Percentiles rank a stretch among this genome's conserved stretches.
phyloP scores from a whole-genome alignment of 2,888 invertebrate genomes.

The Ophion costatus region DNA sequence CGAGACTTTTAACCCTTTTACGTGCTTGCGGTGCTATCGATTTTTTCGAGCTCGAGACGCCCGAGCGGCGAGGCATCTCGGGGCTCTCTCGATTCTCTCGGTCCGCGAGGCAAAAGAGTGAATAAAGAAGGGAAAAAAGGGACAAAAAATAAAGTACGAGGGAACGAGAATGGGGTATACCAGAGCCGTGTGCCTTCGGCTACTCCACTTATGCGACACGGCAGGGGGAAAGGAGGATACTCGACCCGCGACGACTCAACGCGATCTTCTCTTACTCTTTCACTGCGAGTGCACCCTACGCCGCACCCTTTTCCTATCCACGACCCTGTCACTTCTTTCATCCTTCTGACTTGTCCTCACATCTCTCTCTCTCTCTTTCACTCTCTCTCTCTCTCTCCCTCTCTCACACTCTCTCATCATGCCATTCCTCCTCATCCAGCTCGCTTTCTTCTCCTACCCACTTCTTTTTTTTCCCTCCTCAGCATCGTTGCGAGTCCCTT shows the following conservation, averaged over 20 bases:
- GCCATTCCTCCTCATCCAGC: conserved; percentile 36
- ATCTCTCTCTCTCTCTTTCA: conserved; percentile 51
- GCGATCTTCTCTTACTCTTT: conserved; percentile 66
- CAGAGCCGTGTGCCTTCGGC: conserved; percentile 78
- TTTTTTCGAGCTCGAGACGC: conserved; percentile 82
- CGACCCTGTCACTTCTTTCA: conserved; percentile 38
- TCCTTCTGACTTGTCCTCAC: conserved; percentile 43
- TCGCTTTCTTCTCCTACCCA: conserved; percentile 36
- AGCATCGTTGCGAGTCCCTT: conserved; percentile 58
- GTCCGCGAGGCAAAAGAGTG: conserved; percentile 49
- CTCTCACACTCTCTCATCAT: conserved; percentile 63
- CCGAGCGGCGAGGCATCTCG: conserved; percentile 66
- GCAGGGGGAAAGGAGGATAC: conserved; percentile 60
- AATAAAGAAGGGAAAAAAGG: conserved; percentile 27
- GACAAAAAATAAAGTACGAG: conserved; percentile 12
- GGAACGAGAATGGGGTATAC: conserved; percentile 56
- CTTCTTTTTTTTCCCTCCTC: conserved; percentile 47
- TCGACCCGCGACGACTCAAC: conserved; percentile 79
- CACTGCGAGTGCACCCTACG: conserved; percentile 52
- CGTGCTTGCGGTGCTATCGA: conserved; percentile 76
- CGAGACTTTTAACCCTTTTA: conserved; percentile 80
- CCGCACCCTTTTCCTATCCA: conserved; percentile 53
- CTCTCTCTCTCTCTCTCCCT: conserved; percentile 61
- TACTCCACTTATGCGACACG: conserved; percentile 75
- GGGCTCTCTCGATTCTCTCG: conserved; percentile 48